phyloP scores from a whole-genome alignment of 2,113 vertebrate genomes.

The Myanophis thanlyinensis region DNA sequence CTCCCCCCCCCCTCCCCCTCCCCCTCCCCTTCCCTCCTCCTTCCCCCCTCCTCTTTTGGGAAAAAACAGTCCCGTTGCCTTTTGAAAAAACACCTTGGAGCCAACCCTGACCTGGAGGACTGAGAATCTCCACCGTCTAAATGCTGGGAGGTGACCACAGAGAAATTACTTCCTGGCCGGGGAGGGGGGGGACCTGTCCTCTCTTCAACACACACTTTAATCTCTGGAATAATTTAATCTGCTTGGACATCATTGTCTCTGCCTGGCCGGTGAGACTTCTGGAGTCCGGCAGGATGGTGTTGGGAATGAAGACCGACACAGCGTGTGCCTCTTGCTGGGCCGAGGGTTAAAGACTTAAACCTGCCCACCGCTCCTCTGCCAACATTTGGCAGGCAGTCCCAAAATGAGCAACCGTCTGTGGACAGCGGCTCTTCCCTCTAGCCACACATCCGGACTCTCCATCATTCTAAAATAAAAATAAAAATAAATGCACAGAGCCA shows the following conservation, averaged over 20 bases:
- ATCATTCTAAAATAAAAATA: neutral
- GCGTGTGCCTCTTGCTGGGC: neutral
- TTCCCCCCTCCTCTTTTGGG: too few relatives aligned
- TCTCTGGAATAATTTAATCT: neutral
- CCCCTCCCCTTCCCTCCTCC: too few relatives aligned
- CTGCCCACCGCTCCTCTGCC: neutral
- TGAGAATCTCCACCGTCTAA: neutral
- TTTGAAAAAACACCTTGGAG: too few relatives aligned
- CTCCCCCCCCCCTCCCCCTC: too few relatives aligned
- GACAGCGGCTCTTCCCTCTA: neutral
- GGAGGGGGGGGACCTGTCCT: neutral
- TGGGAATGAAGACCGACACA: neutral
- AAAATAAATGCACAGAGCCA: neutral
- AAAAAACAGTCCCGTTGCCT: too few relatives aligned
- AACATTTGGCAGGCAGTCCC: neutral
- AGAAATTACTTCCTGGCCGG: neutral
- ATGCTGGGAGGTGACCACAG: too few relatives aligned
- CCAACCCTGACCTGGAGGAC: too few relatives aligned
- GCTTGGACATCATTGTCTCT: neutral
- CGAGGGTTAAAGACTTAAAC: neutral
- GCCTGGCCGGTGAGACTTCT: neutral
- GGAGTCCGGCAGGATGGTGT: too few relatives aligned
- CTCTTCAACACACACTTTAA: neutral
- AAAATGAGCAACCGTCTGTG: slow-evolving; percentile 10
- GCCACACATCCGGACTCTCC: neutral